These are phyloP conservation scores for Channa argus DNA, from an alignment of 2,113 vertebrate genomes.

Conservation along the genomic window DNA sequence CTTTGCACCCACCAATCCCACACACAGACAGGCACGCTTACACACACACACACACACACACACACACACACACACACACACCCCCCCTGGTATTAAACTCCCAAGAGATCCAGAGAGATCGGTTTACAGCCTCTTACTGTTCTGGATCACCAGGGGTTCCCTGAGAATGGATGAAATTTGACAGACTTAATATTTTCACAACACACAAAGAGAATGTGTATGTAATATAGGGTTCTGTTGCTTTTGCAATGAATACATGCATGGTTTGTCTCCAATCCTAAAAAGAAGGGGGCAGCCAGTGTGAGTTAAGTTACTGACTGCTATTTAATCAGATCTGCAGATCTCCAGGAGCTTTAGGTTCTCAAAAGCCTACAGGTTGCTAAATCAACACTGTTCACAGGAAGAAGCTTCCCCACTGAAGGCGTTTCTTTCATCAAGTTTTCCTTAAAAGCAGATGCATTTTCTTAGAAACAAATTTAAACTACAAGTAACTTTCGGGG, in stretches of 20 bases:
- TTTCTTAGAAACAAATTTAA: slow-evolving; percentile 53
- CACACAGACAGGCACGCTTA: slow-evolving; percentile 24
- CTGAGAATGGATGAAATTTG: slow-evolving; percentile 50
- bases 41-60: slow-evolving; percentile 15
- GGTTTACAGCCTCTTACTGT: slow-evolving; percentile 74
- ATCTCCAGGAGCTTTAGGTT: slow-evolving; percentile 44
- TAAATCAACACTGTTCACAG: slow-evolving; percentile 38
- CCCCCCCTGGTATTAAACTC: slow-evolving; percentile 24
- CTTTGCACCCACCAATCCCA: slow-evolving; percentile 51
- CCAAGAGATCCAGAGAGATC: slow-evolving; percentile 53
- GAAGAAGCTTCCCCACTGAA: slow-evolving; percentile 1
- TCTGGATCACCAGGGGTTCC: slow-evolving; percentile 52
- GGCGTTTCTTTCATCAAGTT: slow-evolving; percentile 16
- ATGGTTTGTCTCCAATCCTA: slow-evolving; percentile 22
- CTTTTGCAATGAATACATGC: slow-evolving; percentile 70
- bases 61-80: not conserved
- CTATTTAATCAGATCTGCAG: slow-evolving; percentile 48
- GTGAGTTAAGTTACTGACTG: slow-evolving; percentile 11
- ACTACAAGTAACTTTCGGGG: slow-evolving; percentile 58
- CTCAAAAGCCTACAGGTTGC: slow-evolving; percentile 32
- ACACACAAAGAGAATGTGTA: slow-evolving; percentile 63
- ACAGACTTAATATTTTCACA: slow-evolving; percentile 74
- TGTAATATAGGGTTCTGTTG: slow-evolving; percentile 74
- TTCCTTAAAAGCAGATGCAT: slow-evolving; percentile 12
- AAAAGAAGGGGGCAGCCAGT: slow-evolving; percentile 12